These are phyloP conservation scores for Turritopsis rubra DNA, from an alignment of 30 jellyfish, hydroid and myxozoan genomes.

Conservation along the genomic window DNA sequence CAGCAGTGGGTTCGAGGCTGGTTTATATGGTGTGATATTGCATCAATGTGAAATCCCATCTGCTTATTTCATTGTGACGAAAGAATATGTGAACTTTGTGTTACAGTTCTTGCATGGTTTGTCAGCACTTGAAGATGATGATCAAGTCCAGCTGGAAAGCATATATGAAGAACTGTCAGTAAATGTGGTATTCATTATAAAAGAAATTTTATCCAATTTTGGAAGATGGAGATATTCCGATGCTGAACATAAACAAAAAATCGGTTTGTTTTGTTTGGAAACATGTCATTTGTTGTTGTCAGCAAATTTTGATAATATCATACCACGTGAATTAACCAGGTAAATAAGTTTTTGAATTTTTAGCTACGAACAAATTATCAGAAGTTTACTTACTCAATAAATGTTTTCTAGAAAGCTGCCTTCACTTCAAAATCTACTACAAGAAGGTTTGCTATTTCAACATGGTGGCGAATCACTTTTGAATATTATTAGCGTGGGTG, in stretches of 20 bases:
- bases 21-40: conserved; percentile 29
- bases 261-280: conserved; percentile 41
- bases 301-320: conserved; percentile 5
- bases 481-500: conserved; percentile 49
- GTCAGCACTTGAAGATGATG: neutral
- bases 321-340: neutral
- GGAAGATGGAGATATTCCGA: conserved; percentile 31
- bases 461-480: conserved; percentile 63
- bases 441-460: conserved; percentile 43
- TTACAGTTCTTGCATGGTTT: neutral
- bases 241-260: conserved; percentile 33
- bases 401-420: conserved; percentile 15
- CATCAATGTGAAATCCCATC: conserved; percentile 19
- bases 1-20: neutral
- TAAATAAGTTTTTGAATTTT: neutral
- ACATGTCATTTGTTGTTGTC: conserved; percentile 29
- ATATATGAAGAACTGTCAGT: conserved; percentile 6
- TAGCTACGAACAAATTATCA: too few relatives aligned
- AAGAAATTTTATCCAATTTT: conserved; percentile 41
- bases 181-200: conserved; percentile 31
- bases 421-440: conserved; percentile 9
- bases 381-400: neutral
- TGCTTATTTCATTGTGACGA: conserved; percentile 35
- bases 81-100: conserved; percentile 35
- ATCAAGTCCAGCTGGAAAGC: neutral